Evolutionary conservation across 2,113 vertebrate species (phyloP).

Genomic region (Peromyscus maniculatus): DNA sequence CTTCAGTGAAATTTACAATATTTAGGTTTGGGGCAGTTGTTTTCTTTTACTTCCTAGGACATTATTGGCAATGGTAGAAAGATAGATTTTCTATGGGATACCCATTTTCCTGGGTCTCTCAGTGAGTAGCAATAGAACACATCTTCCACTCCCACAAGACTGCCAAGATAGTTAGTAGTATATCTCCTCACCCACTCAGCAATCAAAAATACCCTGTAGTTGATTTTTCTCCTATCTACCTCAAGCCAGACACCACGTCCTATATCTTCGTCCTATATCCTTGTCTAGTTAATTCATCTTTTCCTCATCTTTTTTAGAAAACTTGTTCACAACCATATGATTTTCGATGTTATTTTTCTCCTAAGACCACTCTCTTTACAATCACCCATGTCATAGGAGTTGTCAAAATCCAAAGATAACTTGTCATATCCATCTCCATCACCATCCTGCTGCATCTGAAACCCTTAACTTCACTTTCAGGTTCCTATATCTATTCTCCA

Average conservation of each 20-base stretch:
- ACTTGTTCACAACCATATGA: background rate
- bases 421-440: background rate
- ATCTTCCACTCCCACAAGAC: background rate
- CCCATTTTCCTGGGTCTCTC: conserved; percentile 36
- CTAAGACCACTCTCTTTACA: background rate
- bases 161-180: background rate
- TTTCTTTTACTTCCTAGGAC: background rate
- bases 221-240: background rate
- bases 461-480: background rate
- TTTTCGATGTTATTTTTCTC: conserved; percentile 14
- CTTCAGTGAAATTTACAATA: background rate
- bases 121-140: conserved; percentile 57
- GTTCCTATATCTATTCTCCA: background rate
- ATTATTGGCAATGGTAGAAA: background rate
- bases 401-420: background rate
- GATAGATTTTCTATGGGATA: background rate
- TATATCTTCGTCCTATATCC: background rate
- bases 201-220: background rate
- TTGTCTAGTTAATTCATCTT: background rate
- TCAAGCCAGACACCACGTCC: background rate
- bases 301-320: conserved; percentile 16
- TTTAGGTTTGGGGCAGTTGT: background rate
- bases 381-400: background rate
- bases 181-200: background rate
- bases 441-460: background rate